Base-by-base conservation (phyloP, 2,888 invertebrate species). In the Phragmatobia fuliginosa region DNA sequence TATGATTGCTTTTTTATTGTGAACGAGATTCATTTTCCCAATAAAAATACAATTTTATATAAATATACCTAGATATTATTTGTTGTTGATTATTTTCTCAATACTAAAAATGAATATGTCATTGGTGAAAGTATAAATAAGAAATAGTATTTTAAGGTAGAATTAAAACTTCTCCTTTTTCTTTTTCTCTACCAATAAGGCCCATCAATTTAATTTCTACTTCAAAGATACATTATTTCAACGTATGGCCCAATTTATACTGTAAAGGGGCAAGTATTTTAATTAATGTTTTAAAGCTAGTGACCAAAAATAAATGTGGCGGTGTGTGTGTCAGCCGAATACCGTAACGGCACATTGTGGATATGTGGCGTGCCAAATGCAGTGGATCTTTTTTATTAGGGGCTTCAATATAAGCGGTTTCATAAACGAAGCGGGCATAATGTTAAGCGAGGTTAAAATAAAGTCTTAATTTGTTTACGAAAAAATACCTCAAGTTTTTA, bases 221-320 rank as follows among this genome's bases (percentile, higher is more conserved):
- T 59, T 73, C 74, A 81, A 76, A 79, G 49, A 56, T 38, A 67
- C 67, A 74, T 71, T 79, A 58, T 75, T 75, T 62, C 58, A 28
- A 63, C 70, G 45, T 45, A 70, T 70, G 71, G 67, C 62, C 72
- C 49, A 82, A 80, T 75, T 79, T 74, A 75, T 71, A 70, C 64
- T 59, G 72, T 77, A 69, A 77, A 76, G 74, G 70, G 62, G 60
- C 60, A 73, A 80, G 75, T 68, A 78, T 78, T 82, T 81, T 76
- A 81, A 82, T 82, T 76, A 75, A 73, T 67, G 70, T 70, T 71
- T 41, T 67, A 74, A 70, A 77, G 68, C 71, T 67, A 68, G 71
- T 73, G 81, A 75, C 68, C 75, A 75, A 66, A 71, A 76, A 80
- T 79, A 75, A 78, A 75, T 69, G 72, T 49, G 73, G 72, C 66